Base-by-base conservation (phyloP, 2,888 invertebrate genomes). In the Tenthredo distinguenda region DNA sequence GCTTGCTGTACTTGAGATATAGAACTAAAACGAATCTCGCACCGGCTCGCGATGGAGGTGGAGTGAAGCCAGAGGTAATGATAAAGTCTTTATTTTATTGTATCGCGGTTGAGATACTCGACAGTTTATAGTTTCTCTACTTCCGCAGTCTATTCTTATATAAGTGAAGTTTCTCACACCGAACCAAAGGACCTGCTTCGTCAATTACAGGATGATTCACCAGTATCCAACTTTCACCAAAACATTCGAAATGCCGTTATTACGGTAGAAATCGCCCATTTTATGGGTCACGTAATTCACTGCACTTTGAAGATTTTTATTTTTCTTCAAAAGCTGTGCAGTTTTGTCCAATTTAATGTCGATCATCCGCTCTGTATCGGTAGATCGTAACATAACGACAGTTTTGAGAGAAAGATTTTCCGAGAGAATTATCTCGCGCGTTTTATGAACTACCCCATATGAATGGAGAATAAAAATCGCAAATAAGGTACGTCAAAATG, bases 81-180 rank as follows among this genome's bases (percentile, higher is more conserved):
- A 77, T 77, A 55, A 50, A 55, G 50, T 55, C 50, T 77, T 77
- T 34, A 55, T 77, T 77, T 31, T 34, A 77, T 77, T 55, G 26
- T 31, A 31, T 15, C 34, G 31, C n/a, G 47, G 77, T 34, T 55
- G 34, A 9, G 15, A 55, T 77, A 34, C 55, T 55, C 55, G 77
- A 31, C 50, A 77, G 55, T 55, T 55, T 55, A 55, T 55, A 50
- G 31, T 31, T 55, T 31, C 55, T 55, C 55, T 18, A 34, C 9
- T 55, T 34, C 34, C 34, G 72, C 37, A 71, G 34, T 34, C 40
- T 43, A 74, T 74, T 77, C 40, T 74, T 74, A n/a, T 74, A n/a
- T 74, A 5, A 40, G 12, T 31, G 31, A 26, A 55, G 31, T 18
- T 77, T 50, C 31, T 12, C n/a, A 50, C 77, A 15, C n/a, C 72